A percentile compares a stretch with the other conserved stretches of the same genome.
Conservation (phyloP, 1,140 invertebrate species). For the Solenopsis invicta region DNA sequence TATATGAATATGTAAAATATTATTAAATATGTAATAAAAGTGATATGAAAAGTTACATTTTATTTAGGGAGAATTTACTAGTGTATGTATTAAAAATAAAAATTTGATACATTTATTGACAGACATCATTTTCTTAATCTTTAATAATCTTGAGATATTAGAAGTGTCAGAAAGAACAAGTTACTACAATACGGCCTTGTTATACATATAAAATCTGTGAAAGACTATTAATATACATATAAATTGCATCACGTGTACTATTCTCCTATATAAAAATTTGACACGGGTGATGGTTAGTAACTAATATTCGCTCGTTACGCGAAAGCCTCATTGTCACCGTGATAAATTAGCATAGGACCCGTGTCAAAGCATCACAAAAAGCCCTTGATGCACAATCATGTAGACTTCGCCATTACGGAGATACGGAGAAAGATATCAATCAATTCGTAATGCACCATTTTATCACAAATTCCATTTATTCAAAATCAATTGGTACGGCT, state of each 20-base stretch:
- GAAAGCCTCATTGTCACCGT: slow-evolving; percentile 74
- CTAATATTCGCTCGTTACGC: slow-evolving; percentile 77
- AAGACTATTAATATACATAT: slow-evolving; percentile 48
- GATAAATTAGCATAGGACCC: slow-evolving; percentile 79
- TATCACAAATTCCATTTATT: slow-evolving; percentile 53
- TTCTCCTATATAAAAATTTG: slow-evolving; percentile 70
- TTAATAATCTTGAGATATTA: slow-evolving; percentile 20
- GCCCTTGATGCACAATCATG: slow-evolving; percentile 73
- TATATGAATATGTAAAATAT: background rate
- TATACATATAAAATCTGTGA: background rate
- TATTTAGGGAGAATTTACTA: background rate
- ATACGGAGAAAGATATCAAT: slow-evolving; percentile 64
- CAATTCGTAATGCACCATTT: slow-evolving; percentile 62
- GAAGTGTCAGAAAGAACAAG: background rate
- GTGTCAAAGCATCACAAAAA: slow-evolving; percentile 75
- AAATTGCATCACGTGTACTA: slow-evolving; percentile 35
- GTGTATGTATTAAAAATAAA: background rate
- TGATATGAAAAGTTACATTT: background rate
- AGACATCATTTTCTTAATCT: slow-evolving; percentile 2
- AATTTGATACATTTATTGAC: background rate
- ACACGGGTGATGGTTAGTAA: slow-evolving; percentile 72
- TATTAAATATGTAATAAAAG: background rate
- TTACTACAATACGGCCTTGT: background rate
- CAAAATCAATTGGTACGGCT: slow-evolving; percentile 45
- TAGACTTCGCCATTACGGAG: slow-evolving; percentile 68